Percentiles rank a stretch among this genome's conserved stretches.
phyloP scores from a whole-genome alignment of 2,888 invertebrate genomes.

The Polyploca ridens region DNA sequence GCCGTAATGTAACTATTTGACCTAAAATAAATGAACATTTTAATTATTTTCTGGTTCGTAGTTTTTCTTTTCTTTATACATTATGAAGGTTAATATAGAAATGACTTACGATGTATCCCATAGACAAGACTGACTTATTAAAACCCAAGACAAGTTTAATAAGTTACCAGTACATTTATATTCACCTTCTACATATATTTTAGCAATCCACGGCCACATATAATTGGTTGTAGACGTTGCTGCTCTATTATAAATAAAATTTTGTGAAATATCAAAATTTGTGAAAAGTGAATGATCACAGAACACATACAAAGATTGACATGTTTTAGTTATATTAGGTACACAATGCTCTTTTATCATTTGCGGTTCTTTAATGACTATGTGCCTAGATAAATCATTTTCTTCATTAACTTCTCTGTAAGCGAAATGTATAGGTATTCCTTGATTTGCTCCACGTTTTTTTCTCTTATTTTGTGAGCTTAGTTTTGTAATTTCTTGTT shows the following conservation, averaged over 20 bases:
- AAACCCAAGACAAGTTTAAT: slow-evolving; percentile 87
- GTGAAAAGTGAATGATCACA: slow-evolving; percentile 78
- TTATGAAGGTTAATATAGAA: slow-evolving; percentile 3
- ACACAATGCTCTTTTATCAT: slow-evolving; percentile 73
- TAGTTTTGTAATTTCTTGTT: slow-evolving; percentile 44
- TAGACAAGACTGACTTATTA: slow-evolving; percentile 84
- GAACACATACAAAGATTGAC: slow-evolving; percentile 81
- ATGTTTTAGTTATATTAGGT: slow-evolving; percentile 76
- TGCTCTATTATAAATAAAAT: slow-evolving; percentile 44
- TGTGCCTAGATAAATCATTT: slow-evolving; percentile 44
- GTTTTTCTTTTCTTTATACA: slow-evolving; percentile 5
- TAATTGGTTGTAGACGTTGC: slow-evolving; percentile 36
- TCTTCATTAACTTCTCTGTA: slow-evolving; percentile 48
- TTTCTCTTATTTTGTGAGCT: slow-evolving; percentile 43
- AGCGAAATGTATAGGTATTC: slow-evolving; percentile 60
- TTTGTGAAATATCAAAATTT: slow-evolving; percentile 57
- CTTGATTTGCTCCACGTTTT: slow-evolving; percentile 48
- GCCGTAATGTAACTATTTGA: slow-evolving; percentile 85
- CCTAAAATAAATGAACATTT: slow-evolving; percentile 60
- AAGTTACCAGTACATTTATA: slow-evolving; percentile 89
- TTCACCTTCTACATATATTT: slow-evolving; percentile 88
- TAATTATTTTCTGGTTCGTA: background rate
- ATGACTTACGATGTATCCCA: slow-evolving; percentile 65
- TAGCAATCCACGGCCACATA: slow-evolving; percentile 90
- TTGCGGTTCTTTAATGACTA: slow-evolving; percentile 66